phyloP scores from a whole-genome alignment of 2,888 invertebrate genomes.

The Drosophila atroscutellata region DNA sequence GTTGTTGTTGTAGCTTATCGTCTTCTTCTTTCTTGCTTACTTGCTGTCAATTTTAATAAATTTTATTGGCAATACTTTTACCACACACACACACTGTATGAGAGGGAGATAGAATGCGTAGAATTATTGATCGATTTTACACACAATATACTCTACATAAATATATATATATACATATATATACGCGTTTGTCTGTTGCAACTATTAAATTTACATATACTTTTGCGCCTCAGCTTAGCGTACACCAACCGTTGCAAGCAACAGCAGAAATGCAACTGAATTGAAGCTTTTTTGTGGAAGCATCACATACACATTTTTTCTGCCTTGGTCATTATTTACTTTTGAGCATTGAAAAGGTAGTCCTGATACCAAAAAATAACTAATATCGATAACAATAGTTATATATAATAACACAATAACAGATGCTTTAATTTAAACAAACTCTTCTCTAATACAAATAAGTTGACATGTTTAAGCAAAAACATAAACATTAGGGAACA shows the following conservation, averaged over 20 bases:
- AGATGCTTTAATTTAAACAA: background rate
- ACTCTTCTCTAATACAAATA: background rate
- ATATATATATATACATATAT: background rate
- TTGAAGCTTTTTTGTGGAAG: constrained; percentile 4
- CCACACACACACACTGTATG: constrained; percentile 29
- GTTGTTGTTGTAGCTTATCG: constrained; percentile 44
- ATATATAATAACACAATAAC: background rate
- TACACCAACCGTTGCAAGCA: constrained; percentile 27
- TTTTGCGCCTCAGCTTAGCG: background rate
- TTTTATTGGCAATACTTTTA: constrained; percentile 54
- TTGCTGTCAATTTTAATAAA: constrained; percentile 47
- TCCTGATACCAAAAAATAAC: background rate
- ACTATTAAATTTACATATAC: constrained; percentile 9
- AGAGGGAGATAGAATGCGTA: constrained; percentile 21
- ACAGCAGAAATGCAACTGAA: constrained; percentile 47
- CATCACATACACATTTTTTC: constrained; percentile 6
- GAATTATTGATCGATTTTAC: constrained; percentile 47
- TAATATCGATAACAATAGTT: constrained; percentile 1
- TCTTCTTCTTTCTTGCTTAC: constrained; percentile 32
- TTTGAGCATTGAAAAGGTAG: background rate
- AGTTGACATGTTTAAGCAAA: background rate
- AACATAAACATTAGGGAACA: background rate
- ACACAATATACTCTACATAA: constrained; percentile 13
- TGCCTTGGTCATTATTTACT: constrained; percentile 1
- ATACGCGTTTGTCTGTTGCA: background rate